phyloP scores from a whole-genome alignment of 2,113 vertebrate species.

The Planiliza haematocheilus region DNA sequence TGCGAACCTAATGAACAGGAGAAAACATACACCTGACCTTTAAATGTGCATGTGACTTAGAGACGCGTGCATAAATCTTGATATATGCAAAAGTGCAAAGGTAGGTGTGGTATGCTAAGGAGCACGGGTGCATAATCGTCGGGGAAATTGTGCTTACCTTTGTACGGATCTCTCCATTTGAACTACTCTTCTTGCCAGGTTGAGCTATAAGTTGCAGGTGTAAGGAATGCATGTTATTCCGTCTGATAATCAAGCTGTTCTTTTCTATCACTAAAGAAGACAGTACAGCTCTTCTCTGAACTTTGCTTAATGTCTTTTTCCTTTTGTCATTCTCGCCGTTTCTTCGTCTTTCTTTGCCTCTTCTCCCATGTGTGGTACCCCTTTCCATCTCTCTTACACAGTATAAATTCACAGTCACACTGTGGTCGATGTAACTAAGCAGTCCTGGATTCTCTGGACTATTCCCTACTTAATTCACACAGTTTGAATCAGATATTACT shows the following conservation, averaged over 20 bases:
- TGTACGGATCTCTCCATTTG: slow-evolving; percentile 1
- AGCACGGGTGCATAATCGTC: background rate
- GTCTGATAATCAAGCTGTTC: background rate
- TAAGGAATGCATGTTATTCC: slow-evolving; percentile 14
- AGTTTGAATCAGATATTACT: too few species aligned
- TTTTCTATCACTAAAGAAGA: slow-evolving; percentile 26
- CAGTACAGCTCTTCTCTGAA: slow-evolving; percentile 14
- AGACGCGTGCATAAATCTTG: background rate
- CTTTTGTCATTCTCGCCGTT: slow-evolving; percentile 6
- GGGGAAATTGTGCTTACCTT: background rate
- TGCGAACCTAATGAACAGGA: background rate
- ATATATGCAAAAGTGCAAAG: background rate
- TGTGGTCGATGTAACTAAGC: background rate
- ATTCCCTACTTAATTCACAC: too few species aligned
- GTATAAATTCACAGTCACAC: slow-evolving; percentile 26
- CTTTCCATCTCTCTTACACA: background rate
- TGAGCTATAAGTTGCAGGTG: background rate
- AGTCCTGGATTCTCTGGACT: too few species aligned
- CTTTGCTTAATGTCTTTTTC: slow-evolving; percentile 1
- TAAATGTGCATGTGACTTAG: background rate
- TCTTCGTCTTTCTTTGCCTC: slow-evolving; percentile 8
- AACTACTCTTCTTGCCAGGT: background rate
- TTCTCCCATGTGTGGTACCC: background rate
- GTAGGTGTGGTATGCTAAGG: background rate
- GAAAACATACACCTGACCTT: slow-evolving; percentile 9